These are phyloP conservation scores for Heterotilapia buettikoferi DNA, from an alignment of 2,113 vertebrate genomes.

Conservation along the genomic window DNA sequence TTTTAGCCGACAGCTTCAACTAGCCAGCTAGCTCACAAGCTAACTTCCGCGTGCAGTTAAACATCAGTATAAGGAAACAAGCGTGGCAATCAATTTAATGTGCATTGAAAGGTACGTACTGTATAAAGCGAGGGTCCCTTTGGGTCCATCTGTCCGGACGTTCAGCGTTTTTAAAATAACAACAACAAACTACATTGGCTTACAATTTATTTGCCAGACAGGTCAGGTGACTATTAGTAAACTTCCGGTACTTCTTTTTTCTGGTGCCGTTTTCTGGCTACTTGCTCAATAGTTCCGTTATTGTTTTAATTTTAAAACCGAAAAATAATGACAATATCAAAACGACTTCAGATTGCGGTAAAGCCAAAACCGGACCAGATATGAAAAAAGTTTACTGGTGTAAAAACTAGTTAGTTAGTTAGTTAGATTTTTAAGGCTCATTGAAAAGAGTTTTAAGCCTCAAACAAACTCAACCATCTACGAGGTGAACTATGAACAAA, in stretches of 20 bases:
- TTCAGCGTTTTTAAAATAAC: not conserved
- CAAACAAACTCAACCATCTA: not conserved
- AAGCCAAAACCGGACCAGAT: not conserved
- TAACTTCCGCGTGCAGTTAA: not conserved
- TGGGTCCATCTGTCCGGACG: slow-evolving; percentile 42
- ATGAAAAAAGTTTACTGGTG: not conserved
- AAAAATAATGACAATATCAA: not conserved
- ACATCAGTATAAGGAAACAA: not conserved
- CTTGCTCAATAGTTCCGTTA: not conserved
- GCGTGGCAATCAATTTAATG: not conserved
- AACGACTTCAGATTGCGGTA: not conserved
- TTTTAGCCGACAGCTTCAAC: not conserved
- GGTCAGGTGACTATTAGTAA: not conserved
- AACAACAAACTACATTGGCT: not conserved
- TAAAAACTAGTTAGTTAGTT: not conserved
- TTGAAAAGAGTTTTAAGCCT: not conserved
- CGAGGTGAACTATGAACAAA: not conserved
- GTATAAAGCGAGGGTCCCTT: slow-evolving; percentile 5
- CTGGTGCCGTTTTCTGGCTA: not conserved
- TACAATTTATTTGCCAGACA: not conserved
- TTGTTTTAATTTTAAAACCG: not conserved
- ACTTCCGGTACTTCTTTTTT: slow-evolving; percentile 17
- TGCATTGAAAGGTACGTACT: slow-evolving; percentile 47
- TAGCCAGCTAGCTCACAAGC: not conserved
- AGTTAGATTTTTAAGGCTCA: not conserved